Conservation (phyloP, 2,888 invertebrate genomes). For the Lydus trimaculatus region DNA sequence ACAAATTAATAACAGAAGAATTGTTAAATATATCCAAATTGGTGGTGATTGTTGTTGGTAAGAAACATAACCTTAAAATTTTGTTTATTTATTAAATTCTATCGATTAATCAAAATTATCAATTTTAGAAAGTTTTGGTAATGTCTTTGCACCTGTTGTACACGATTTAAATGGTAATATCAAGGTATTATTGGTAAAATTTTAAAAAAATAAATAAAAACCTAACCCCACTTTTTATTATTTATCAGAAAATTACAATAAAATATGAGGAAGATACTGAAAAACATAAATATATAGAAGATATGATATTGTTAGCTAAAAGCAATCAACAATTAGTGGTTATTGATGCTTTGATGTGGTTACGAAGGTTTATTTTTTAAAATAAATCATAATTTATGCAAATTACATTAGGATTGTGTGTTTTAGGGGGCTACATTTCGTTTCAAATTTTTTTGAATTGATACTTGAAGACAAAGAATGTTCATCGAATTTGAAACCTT, state of each 20-base stretch:
- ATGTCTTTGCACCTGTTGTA: slow-evolving; percentile 75
- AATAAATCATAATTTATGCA: neutral
- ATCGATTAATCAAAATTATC: neutral
- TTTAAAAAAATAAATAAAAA: slow-evolving; percentile 26
- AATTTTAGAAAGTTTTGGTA: slow-evolving; percentile 75
- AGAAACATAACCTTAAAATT: neutral
- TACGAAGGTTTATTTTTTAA: slow-evolving; percentile 67
- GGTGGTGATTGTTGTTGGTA: neutral
- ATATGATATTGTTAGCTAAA: slow-evolving; percentile 71
- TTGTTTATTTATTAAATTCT: neutral
- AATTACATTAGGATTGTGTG: slow-evolving; percentile 8
- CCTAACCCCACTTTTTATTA: slow-evolving; percentile 18
- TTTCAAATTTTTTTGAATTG: slow-evolving; percentile 67
- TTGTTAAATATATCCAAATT: neutral
- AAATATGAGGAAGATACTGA: slow-evolving; percentile 64
- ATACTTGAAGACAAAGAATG: slow-evolving; percentile 63
- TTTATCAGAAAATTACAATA: slow-evolving; percentile 66
- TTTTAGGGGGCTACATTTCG: slow-evolving; percentile 70
- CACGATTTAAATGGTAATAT: slow-evolving; percentile 82
- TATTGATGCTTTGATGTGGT: slow-evolving; percentile 75
- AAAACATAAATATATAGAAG: slow-evolving; percentile 69
- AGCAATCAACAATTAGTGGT: slow-evolving; percentile 63
- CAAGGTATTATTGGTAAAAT: slow-evolving; percentile 62
- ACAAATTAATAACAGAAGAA: neutral
- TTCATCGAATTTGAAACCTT: slow-evolving; percentile 68